Evolutionary conservation across 2,888 invertebrate species (phyloP).

Genomic region (Yponomeuta cagnagella): DNA sequence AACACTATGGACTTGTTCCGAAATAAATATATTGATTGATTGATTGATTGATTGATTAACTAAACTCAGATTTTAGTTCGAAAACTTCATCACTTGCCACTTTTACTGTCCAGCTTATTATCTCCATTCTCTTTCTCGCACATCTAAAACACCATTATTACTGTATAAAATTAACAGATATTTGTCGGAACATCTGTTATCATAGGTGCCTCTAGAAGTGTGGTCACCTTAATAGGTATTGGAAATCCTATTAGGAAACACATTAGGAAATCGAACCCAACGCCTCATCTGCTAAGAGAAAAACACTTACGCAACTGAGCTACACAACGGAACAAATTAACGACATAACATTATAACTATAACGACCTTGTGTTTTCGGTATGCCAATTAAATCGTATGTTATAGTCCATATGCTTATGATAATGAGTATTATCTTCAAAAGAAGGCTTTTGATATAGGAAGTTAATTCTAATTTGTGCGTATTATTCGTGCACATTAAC

Average conservation of each 20-base stretch:
- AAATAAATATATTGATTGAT: too few species aligned
- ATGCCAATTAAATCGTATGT: background rate
- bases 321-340: background rate
- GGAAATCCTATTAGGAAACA: background rate
- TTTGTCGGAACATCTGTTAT: background rate
- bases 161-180: too few species aligned
- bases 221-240: background rate
- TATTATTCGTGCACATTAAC: background rate
- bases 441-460: background rate
- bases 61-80: too few species aligned
- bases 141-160: too few species aligned
- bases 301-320: background rate
- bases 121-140: too few species aligned
- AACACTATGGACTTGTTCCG: too few species aligned
- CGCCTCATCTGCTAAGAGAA: background rate
- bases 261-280: background rate
- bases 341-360: background rate
- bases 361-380: background rate
- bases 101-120: too few species aligned
- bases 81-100: too few species aligned
- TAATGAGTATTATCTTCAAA: background rate
- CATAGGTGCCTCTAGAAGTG: background rate
- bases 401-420: background rate
- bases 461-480: background rate
- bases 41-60: too few species aligned